phyloP scores from a whole-genome alignment of 2,888 invertebrate species.

The Cantharis nigra region DNA sequence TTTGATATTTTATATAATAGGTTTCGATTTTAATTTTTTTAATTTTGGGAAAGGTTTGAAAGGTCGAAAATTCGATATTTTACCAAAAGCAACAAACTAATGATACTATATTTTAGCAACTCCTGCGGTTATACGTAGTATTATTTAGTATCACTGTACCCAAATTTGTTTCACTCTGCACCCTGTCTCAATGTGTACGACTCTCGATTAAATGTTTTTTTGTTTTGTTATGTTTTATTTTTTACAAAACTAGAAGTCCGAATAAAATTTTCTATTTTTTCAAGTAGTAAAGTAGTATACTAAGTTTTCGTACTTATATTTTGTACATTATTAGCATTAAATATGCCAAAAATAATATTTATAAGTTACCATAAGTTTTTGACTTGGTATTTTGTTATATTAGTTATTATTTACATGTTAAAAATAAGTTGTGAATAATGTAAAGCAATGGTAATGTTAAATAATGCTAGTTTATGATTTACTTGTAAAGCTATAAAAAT shows the following conservation, averaged over 20 bases:
- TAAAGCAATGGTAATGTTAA: neutral
- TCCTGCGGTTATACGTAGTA: neutral
- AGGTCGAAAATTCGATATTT: no score
- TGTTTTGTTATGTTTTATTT: no score
- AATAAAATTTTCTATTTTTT: neutral
- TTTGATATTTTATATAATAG: no score
- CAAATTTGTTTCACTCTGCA: neutral
- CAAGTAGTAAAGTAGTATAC: neutral
- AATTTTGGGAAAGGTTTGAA: neutral
- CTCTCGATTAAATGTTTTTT: neutral
- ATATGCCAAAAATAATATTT: slow-evolving; percentile 12
- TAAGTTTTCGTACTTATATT: neutral
- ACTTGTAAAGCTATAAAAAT: neutral
- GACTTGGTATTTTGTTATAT: neutral
- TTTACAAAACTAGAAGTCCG: neutral
- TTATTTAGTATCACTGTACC: neutral
- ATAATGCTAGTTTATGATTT: neutral
- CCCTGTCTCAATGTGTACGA: neutral
- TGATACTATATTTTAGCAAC: no score
- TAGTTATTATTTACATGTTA: neutral
- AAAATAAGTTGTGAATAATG: neutral
- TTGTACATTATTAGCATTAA: slow-evolving; percentile 11
- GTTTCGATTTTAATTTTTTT: neutral
- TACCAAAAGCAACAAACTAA: no score
- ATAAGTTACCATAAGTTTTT: slow-evolving; percentile 13